phyloP scores from a whole-genome alignment of 2,113 vertebrate species.

The Austrofundulus limnaeus region DNA sequence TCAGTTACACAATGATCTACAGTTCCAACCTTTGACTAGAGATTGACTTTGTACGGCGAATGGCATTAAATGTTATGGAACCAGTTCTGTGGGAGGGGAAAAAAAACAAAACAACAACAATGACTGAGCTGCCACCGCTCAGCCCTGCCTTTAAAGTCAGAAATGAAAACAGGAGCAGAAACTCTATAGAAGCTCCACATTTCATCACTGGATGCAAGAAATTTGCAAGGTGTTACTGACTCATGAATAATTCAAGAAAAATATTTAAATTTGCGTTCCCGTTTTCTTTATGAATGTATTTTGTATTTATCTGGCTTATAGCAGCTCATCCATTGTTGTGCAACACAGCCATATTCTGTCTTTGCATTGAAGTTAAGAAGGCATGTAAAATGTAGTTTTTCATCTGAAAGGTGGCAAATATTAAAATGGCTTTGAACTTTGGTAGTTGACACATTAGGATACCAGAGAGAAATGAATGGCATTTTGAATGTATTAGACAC shows the following conservation, averaged over 20 bases:
- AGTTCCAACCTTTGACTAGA: constrained; percentile 26
- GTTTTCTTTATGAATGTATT: constrained; percentile 12
- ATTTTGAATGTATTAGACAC: no score
- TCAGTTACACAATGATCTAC: not conserved
- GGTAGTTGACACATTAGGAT: no score
- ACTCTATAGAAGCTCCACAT: not conserved
- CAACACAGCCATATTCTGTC: constrained; percentile 51
- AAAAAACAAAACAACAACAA: constrained; percentile 45
- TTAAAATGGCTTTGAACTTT: no score
- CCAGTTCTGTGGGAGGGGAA: constrained; percentile 20
- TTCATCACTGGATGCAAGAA: constrained; percentile 32
- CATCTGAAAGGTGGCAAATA: no score
- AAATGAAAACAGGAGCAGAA: constrained; percentile 15
- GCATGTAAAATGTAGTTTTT: no score
- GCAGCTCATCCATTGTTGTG: constrained; percentile 61
- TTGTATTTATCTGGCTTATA: constrained; percentile 50
- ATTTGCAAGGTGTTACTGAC: constrained; percentile 28
- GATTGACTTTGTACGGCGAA: not conserved
- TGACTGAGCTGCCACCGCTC: constrained; percentile 17
- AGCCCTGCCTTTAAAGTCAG: constrained; percentile 41
- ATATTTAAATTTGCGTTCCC: constrained; percentile 21
- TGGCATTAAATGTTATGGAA: constrained; percentile 8
- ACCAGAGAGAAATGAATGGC: no score
- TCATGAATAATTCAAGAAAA: constrained; percentile 57
- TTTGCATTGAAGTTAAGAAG: constrained; percentile 67